Percentiles rank a stretch among this genome's conserved stretches.
phyloP scores from a whole-genome alignment of 2,888 invertebrate species.

The Lomographa bimaculata region DNA sequence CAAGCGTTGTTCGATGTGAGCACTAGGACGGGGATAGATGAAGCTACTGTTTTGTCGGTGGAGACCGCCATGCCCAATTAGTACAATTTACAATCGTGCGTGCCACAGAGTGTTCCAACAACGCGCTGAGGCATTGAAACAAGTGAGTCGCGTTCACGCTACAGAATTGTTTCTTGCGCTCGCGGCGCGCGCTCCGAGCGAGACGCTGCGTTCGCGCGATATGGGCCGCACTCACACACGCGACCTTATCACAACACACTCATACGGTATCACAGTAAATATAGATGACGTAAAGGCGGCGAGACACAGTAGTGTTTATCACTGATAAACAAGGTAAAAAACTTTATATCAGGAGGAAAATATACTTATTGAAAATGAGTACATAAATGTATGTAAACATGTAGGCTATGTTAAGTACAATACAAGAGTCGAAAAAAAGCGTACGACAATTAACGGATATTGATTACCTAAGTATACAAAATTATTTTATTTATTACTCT shows the following conservation, averaged over 20 bases:
- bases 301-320: conserved; percentile 34
- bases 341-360: too few species aligned
- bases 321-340: too few species aligned
- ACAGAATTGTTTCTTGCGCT: conserved; percentile 65
- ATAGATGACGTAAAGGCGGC: conserved; percentile 54
- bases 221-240: conserved; percentile 53
- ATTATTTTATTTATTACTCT: too few species aligned
- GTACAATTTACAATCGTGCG: conserved; percentile 75
- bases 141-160: conserved; percentile 75
- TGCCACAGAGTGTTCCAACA: conserved; percentile 68
- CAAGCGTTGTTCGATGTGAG: conserved; percentile 59
- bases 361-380: too few species aligned
- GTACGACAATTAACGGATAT: too few species aligned
- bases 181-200: conserved; percentile 48
- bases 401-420: too few species aligned
- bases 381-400: too few species aligned
- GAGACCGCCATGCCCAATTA: conserved; percentile 78
- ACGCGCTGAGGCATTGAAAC: conserved; percentile 76
- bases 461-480: too few species aligned
- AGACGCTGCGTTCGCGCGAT: conserved; percentile 73
- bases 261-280: conserved; percentile 34
- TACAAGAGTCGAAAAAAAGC: too few species aligned
- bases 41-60: conserved; percentile 69
- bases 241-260: conserved; percentile 39
- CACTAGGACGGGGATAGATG: conserved; percentile 64